A percentile compares a stretch with the other conserved stretches of the same genome.
phyloP scores from a whole-genome alignment of 2,888 invertebrate genomes.

The Bhutanitis thaidina region DNA sequence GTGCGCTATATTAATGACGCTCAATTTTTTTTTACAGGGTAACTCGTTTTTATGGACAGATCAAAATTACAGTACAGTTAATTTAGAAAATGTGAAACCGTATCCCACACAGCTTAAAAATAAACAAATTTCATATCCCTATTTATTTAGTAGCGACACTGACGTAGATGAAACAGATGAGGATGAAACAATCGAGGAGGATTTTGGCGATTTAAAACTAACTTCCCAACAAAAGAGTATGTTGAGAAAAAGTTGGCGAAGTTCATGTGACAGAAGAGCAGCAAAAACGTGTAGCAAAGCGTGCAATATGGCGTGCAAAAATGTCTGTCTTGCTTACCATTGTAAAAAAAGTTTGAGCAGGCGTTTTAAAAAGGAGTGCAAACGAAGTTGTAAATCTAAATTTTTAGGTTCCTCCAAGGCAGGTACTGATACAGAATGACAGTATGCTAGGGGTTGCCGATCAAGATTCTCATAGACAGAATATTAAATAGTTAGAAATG shows the following conservation, averaged over 20 bases:
- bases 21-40: neutral
- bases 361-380: slow-evolving; percentile 39
- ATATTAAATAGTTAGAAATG: too few relatives aligned
- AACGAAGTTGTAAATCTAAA: slow-evolving; percentile 32
- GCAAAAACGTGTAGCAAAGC: slow-evolving; percentile 35
- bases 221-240: slow-evolving; percentile 22
- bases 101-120: neutral
- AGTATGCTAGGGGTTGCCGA: too few relatives aligned
- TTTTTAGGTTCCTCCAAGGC: slow-evolving; percentile 21
- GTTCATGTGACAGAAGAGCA: slow-evolving; percentile 33
- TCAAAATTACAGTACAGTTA: neutral
- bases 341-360: slow-evolving; percentile 37
- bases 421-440: slow-evolving; percentile 5
- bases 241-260: slow-evolving; percentile 30
- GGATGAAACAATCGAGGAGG: neutral
- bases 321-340: slow-evolving; percentile 29
- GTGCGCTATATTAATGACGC: too few relatives aligned
- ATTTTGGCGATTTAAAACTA: slow-evolving; percentile 22
- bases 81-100: neutral
- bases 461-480: too few relatives aligned
- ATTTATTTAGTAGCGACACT: neutral
- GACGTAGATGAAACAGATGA: neutral
- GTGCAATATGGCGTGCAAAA: slow-evolving; percentile 30
- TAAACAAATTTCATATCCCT: neutral
- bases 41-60: neutral